Conservation (phyloP, 2,797 vertebrate genomes). For the Anguilla pacifica region DNA sequence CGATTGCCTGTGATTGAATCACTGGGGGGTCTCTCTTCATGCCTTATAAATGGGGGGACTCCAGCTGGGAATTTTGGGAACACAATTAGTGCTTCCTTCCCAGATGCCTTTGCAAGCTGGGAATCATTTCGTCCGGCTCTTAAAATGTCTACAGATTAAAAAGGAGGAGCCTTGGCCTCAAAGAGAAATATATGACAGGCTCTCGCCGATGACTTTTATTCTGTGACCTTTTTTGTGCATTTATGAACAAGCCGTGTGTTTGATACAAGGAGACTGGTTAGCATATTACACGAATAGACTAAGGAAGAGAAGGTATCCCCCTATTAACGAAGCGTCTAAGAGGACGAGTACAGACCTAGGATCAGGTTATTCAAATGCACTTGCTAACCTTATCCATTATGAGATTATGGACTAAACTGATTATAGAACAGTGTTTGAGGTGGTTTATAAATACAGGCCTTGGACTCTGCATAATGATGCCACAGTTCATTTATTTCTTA, state of each 20-base stretch:
- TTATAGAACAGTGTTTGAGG: neutral
- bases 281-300: neutral
- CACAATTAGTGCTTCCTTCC: slow-evolving; percentile 1
- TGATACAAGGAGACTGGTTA: neutral
- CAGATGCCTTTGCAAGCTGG: neutral
- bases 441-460: neutral
- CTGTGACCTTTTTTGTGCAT: neutral
- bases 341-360: neutral
- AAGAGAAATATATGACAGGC: neutral
- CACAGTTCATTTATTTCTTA: neutral
- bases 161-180: neutral
- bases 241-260: neutral
- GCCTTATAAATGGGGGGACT: neutral
- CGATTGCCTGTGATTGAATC: neutral
- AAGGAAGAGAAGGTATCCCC: neutral
- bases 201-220: neutral
- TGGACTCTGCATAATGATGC: neutral
- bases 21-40: neutral
- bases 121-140: neutral
- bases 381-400: neutral
- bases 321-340: neutral
- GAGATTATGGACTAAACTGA: neutral
- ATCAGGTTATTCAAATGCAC: neutral
- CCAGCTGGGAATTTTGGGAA: slow-evolving; percentile 8
- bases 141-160: neutral